Base-by-base conservation (phyloP, 1,140 invertebrate species). In the Parapsyche elsis region DNA sequence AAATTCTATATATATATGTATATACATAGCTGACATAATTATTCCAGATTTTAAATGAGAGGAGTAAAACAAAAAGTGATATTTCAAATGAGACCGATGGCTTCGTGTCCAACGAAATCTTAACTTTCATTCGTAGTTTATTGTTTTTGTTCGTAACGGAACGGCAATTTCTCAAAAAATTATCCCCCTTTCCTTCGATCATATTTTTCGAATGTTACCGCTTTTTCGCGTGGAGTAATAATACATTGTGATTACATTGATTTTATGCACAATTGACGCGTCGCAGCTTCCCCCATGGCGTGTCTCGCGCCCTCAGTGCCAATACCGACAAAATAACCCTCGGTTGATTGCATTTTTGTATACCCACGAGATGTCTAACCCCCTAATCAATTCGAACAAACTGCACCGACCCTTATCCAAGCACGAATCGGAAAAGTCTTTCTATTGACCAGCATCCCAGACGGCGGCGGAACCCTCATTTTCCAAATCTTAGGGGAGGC, bases 301-400 rank as follows among this genome's bases (percentile, higher is more conserved):
- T 16, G 49, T 53, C 16, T 53, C 49, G 49, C 59, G 19, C 59
- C n/a, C 21, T 19, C 59, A 23, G 19, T 10, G 19, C 30, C 30
- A 38, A 38, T 21, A 5, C 67, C 67, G 26, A 30, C 23, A 4
- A 38, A 71, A 71, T 38, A 16, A 71, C 24, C 26, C 23, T 12
- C 9, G 26, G 12, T 46, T 73, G 44, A 73, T 73, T 73, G 71
- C 38, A 73, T 73, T 73, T 73, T 73, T 38, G 30, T 46, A 73
- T 24, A 49, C 38, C 71, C 44, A 24, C 73, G 38, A 49, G 24
- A 57, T 23, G 24, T 57, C 26, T 57, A 46, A 44, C 73, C 49
- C 73, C 38, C 70, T 71, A 75, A 75, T 75, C 73, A 75, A 75
- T 75, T 75, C 23, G 73, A 30, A 57, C 46, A 57, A 67, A 75